Evolutionary conservation across 30 jellyfish, hydroid and myxozoan species (phyloP).

Genomic region (Cassiopea andromeda): DNA sequence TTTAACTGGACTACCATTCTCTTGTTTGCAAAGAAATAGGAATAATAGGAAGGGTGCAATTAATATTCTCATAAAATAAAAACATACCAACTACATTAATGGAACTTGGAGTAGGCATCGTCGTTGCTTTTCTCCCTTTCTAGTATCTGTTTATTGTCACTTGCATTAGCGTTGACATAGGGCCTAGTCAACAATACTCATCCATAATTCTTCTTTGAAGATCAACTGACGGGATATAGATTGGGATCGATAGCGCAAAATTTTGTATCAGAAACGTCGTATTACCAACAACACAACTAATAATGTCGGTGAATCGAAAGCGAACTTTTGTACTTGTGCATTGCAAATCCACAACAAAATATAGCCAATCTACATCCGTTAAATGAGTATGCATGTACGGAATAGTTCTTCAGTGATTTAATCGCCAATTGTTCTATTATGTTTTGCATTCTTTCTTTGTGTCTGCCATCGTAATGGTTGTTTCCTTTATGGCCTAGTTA

Average conservation of each 20-base stretch:
- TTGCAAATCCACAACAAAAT: no score
- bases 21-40: no score
- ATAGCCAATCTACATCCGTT: not conserved
- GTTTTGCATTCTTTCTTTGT: not conserved
- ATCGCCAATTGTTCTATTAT: not conserved
- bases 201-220: not conserved
- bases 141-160: not conserved
- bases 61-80: not conserved
- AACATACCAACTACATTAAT: conserved; percentile 50
- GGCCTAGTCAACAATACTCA: conserved; percentile 7
- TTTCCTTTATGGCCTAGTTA: no score
- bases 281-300: no score
- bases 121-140: not conserved
- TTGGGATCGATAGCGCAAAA: not conserved
- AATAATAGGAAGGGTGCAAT: no score
- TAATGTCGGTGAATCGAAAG: no score
- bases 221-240: not conserved
- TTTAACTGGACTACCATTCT: no score
- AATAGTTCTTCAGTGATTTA: not conserved
- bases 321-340: no score
- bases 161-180: not conserved
- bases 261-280: not conserved
- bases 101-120: conserved; percentile 61
- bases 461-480: not conserved
- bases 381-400: not conserved